phyloP scores from a whole-genome alignment of 2,797 vertebrate genomes.

The Anguilla anguilla region DNA sequence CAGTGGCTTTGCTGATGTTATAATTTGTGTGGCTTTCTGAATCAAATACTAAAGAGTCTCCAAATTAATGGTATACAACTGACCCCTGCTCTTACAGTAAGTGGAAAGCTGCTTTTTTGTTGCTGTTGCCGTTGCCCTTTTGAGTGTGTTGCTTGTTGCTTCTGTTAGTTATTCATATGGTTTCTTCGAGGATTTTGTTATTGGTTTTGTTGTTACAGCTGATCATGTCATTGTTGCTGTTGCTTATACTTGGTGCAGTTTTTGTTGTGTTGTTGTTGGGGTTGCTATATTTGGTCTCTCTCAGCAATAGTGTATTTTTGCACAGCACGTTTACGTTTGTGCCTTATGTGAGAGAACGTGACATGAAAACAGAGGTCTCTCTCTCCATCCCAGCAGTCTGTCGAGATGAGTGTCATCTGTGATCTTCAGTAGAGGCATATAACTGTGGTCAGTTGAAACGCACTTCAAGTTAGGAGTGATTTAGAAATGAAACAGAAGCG shows the following conservation, averaged over 20 bases:
- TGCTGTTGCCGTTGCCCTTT: too few species aligned
- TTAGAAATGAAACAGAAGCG: background rate
- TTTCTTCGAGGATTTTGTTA: background rate
- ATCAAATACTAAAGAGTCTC: too few species aligned
- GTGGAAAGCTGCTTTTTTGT: background rate
- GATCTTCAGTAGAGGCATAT: background rate
- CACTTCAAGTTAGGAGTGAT: slow-evolving; percentile 8
- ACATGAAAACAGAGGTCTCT: background rate
- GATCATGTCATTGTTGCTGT: background rate
- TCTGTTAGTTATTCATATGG: background rate
- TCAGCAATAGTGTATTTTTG: background rate
- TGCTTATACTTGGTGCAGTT: background rate
- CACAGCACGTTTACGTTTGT: too few species aligned
- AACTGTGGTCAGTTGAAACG: background rate
- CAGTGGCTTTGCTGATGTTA: too few species aligned
- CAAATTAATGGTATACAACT: too few species aligned
- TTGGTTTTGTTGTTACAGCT: background rate
- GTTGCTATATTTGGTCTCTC: background rate
- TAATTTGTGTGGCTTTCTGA: too few species aligned
- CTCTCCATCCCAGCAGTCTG: background rate
- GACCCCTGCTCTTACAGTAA: too few species aligned
- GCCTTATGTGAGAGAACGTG: background rate
- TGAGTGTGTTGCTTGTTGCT: too few species aligned
- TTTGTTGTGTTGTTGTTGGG: background rate
- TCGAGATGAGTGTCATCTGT: slow-evolving; percentile 5